A percentile compares a stretch with the other conserved stretches of the same genome.
phyloP scores from a whole-genome alignment of 2,888 invertebrate species.

The Spisula solida region DNA sequence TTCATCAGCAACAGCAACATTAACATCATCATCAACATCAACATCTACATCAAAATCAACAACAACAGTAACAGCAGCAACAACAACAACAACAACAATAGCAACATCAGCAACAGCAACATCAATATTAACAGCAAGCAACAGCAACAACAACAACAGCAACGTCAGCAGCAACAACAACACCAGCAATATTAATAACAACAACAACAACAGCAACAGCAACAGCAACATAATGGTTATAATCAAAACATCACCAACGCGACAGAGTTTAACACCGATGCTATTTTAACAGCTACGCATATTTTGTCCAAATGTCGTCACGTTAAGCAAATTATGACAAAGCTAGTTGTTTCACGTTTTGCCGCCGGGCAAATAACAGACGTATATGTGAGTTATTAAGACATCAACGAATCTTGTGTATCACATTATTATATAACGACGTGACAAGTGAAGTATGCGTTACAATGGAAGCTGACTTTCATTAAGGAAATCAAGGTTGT shows the following conservation, averaged over 20 bases:
- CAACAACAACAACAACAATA: neutral
- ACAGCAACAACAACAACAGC: neutral
- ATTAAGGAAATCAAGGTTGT: neutral
- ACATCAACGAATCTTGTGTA: slow-evolving; percentile 7
- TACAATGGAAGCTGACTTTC: neutral
- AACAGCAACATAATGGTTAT: too few relatives aligned
- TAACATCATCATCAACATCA: neutral
- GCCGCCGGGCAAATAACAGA: slow-evolving; percentile 26
- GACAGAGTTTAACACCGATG: neutral
- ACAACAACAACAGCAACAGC: neutral
- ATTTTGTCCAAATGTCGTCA: neutral
- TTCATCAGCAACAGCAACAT: neutral
- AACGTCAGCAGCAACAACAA: neutral
- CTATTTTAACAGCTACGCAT: neutral
- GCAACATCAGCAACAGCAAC: neutral
- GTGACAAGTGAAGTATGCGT: neutral
- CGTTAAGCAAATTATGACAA: slow-evolving; percentile 23
- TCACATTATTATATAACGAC: neutral
- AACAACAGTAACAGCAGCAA: neutral
- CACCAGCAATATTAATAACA: neutral
- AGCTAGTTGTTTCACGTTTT: slow-evolving; percentile 39
- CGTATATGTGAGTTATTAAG: slow-evolving; percentile 12
- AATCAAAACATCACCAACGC: neutral
- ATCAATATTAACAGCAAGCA: neutral
- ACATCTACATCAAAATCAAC: neutral